Evolutionary conservation across 2,888 invertebrate genomes (phyloP), one percentile per base, ranked within the genome.

Genomic region (Timema cristinae): DNA sequence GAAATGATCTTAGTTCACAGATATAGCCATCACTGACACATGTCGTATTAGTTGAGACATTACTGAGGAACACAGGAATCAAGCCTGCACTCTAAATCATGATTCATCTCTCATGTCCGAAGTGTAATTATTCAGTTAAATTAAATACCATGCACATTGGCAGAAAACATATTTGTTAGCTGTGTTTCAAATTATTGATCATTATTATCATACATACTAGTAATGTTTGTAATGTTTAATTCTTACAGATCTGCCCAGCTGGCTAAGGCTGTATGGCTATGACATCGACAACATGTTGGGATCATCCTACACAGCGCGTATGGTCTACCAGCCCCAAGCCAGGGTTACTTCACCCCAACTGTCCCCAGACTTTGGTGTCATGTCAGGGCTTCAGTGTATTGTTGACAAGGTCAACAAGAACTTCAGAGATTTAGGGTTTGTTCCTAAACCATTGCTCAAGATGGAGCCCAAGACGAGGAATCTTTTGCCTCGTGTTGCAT

Each of bases 351-450:
- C 92, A 0, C 90, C 92, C 2, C 91, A 92, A 77, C 81, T 95
- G 67, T 91, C 92, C 0, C 95, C 95, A 0, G 95, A 94, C 78
- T 95, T 95, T 77, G 93, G 94, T 6, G 94, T 94, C 0, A 93
- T 95, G 86, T 94, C 94, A 6, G 95, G 95, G 49, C 84, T 95
- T 16, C 92, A 94, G 79, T 95, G 95, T 81, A 93, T 95, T 77
- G 92, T 94, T 70, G 91, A 94, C 80, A 93, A 92, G 85, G 89
- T 73, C 50, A 73, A 70, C 78, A 90, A 92, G 77, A 92, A 92
- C 79, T 91, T 95, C 81, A 89, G 92, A 9, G 91, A 93, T 77
- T 87, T 95, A 70, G 93, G 93, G 76, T 95, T 95, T 80, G 91
- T 94, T 2, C 93, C 94, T 0, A 93, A 92, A 73, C 94, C 94